Conservation (phyloP, 2,888 invertebrate species). For the Rambutsinella grinnellia region DNA sequence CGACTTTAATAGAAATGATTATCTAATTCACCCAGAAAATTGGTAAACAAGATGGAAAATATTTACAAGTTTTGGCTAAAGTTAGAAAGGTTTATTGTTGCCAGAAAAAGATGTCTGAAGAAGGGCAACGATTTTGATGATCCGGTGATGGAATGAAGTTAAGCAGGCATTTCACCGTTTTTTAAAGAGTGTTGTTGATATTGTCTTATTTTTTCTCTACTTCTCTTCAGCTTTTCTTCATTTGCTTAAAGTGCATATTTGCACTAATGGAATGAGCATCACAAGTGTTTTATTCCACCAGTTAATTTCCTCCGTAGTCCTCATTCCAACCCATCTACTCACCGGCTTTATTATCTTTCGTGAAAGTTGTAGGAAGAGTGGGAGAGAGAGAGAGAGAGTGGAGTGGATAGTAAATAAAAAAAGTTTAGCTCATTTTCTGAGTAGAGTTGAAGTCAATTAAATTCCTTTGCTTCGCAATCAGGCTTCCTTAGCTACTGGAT, state of each 20-base stretch:
- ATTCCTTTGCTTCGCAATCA: too few species aligned
- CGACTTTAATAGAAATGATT: not conserved
- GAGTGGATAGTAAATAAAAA: conserved; percentile 52
- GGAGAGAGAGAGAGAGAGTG: conserved; percentile 25
- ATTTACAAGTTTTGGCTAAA: too few species aligned
- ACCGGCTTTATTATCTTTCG: conserved; percentile 30
- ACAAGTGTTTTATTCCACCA: conserved; percentile 14
- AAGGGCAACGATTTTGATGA: too few species aligned
- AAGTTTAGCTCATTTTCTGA: conserved; percentile 52
- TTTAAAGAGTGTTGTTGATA: not conserved
- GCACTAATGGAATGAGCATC: not conserved
- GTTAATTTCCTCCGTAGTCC: conserved; percentile 16
- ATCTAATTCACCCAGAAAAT: too few species aligned
- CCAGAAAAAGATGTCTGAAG: not conserved
- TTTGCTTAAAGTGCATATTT: not conserved
- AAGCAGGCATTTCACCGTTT: not conserved
- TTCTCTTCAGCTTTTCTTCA: not conserved
- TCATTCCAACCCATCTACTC: conserved; percentile 26
- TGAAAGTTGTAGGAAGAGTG: conserved; percentile 6
- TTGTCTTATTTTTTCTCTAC: not conserved
- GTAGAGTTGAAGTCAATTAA: conserved; percentile 48
- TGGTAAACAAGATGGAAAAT: too few species aligned
- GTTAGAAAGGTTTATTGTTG: too few species aligned
- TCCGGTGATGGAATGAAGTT: not conserved
- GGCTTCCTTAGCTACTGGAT: too few species aligned